Conservation (phyloP, 1,140 invertebrate species). For the Orchestia grillus region DNA sequence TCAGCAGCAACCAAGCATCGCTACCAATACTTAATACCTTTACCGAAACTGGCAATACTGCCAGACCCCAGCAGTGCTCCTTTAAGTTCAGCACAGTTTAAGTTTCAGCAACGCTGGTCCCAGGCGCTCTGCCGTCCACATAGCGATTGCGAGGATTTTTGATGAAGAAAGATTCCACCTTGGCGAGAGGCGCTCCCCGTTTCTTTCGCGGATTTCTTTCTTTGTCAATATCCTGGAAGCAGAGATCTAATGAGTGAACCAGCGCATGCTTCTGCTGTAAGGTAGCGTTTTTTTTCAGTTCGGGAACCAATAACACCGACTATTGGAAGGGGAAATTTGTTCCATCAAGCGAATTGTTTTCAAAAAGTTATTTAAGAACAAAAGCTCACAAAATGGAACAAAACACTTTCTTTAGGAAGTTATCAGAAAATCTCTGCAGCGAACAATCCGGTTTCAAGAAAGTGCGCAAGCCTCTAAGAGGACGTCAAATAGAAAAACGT, state of each 20-base stretch:
- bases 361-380: neutral
- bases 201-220: neutral
- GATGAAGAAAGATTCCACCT: constrained; percentile 58
- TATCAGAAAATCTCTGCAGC: neutral
- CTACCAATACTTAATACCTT: neutral
- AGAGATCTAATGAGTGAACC: neutral
- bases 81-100: neutral
- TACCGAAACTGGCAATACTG: neutral
- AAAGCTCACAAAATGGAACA: neutral
- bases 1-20: neutral
- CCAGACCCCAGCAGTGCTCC: neutral
- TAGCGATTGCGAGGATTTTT: constrained; percentile 54
- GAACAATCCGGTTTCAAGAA: neutral
- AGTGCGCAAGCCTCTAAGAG: neutral
- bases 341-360: neutral
- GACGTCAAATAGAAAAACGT: neutral
- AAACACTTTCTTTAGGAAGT: neutral
- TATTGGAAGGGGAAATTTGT: neutral
- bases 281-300: neutral
- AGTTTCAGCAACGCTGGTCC: neutral
- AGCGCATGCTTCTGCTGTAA: neutral
- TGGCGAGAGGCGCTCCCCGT: constrained; percentile 57
- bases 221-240: neutral
- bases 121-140: neutral
- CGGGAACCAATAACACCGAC: neutral